These are phyloP conservation scores for Halocynthia roretzi DNA, from an alignment of 23 tunicate genomes.

Conservation along the genomic window DNA sequence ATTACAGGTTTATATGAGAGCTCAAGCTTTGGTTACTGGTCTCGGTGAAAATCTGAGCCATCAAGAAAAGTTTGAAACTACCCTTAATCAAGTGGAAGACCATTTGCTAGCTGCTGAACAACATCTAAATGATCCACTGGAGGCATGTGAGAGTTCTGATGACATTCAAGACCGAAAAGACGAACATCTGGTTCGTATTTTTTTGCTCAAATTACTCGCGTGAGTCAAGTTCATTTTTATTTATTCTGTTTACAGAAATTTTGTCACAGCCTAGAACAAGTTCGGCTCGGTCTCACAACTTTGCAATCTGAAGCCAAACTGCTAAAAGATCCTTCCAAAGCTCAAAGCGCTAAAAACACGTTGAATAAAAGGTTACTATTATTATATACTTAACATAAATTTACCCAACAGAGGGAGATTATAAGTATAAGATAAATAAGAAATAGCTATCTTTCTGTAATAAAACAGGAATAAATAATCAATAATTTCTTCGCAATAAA, in stretches of 20 bases:
- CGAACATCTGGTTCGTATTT: constrained; percentile 44
- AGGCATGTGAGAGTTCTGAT: constrained; percentile 31
- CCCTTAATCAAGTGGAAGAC: constrained; percentile 31
- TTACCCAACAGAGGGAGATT: no score
- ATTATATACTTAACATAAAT: no score
- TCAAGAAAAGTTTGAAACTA: constrained; percentile 70
- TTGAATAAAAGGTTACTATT: no score
- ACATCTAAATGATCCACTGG: constrained; percentile 26
- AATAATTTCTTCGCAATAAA: no score
- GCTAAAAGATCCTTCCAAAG: constrained; percentile 48
- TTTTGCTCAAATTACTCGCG: background rate
- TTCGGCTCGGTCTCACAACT: constrained; percentile 55
- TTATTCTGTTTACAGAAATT: constrained; percentile 41
- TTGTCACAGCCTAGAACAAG: constrained; percentile 45
- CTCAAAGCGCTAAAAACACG: constrained; percentile 4
- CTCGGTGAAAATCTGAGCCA: constrained; percentile 72
- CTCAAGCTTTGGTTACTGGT: constrained; percentile 50
- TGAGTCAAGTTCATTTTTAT: background rate
- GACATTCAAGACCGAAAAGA: constrained; percentile 49
- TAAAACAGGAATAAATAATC: no score
- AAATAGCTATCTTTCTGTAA: no score
- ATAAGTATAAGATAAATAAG: no score
- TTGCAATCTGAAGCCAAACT: constrained; percentile 76
- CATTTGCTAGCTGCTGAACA: constrained; percentile 38
- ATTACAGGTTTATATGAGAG: constrained; percentile 48